A percentile compares a stretch with the other conserved stretches of the same genome.
Evolutionary conservation across 2,797 vertebrate species (phyloP).

Genomic region (Lophotriccus pileatus): DNA sequence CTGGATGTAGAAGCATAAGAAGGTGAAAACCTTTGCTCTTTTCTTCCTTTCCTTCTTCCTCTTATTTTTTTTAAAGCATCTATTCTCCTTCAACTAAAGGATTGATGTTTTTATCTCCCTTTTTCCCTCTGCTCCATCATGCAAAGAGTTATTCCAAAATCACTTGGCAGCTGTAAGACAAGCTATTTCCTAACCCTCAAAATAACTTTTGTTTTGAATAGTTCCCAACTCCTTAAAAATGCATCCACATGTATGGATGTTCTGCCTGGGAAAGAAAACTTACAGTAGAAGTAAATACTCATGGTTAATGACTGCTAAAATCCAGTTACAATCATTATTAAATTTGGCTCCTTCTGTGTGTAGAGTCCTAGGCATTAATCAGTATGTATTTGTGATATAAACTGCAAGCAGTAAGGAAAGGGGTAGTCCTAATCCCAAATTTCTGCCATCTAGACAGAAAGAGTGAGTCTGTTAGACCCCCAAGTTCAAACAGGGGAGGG

Average conservation of each 20-base stretch:
- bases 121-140: conserved; percentile 59
- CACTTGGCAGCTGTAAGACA: conserved; percentile 75
- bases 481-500: background rate
- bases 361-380: background rate
- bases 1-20: conserved; percentile 18
- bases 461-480: background rate
- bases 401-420: background rate
- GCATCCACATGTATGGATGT: conserved; percentile 48
- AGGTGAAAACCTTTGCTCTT: background rate
- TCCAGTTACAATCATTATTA: background rate
- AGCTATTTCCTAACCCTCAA: conserved; percentile 78
- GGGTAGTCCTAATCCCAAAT: background rate
- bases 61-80: background rate
- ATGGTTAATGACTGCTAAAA: background rate
- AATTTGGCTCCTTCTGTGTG: background rate
- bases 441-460: background rate
- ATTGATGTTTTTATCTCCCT: conserved; percentile 60
- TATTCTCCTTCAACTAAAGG: conserved; percentile 54
- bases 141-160: conserved; percentile 73
- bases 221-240: conserved; percentile 75
- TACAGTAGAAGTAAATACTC: background rate
- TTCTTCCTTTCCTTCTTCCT: background rate
- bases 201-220: conserved; percentile 78
- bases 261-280: conserved; percentile 63
- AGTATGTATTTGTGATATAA: background rate